Percentiles rank a stretch among this genome's conserved stretches.
phyloP scores from a whole-genome alignment of 2,888 invertebrate species.

The Malthinus seriepunctatus region DNA sequence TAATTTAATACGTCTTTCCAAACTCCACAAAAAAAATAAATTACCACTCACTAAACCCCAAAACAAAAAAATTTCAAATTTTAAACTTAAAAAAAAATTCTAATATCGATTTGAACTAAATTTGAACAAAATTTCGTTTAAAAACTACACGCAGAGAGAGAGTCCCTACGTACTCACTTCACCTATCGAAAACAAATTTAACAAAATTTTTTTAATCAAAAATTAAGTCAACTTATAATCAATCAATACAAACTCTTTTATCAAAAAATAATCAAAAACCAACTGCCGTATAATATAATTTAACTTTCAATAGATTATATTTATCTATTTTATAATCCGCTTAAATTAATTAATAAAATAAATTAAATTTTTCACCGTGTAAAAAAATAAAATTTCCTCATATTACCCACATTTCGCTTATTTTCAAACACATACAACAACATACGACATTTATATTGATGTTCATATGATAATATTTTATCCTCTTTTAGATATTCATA shows the following conservation, averaged over 20 bases:
- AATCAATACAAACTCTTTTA: constrained; percentile 13
- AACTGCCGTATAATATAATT: constrained; percentile 15
- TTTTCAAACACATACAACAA: constrained; percentile 6
- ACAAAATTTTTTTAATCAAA: constrained; percentile 1
- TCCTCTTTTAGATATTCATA: constrained; percentile 26
- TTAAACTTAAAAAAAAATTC: constrained; percentile 19
- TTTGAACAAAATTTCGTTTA: background rate
- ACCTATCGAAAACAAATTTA: no score
- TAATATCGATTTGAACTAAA: constrained; percentile 5
- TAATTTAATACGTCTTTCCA: constrained; percentile 11
- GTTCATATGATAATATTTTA: constrained; percentile 26
- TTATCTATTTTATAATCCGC: constrained; percentile 10
- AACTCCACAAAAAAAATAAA: background rate
- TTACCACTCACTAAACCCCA: constrained; percentile 2
- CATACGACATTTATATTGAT: constrained; percentile 21
- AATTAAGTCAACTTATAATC: constrained; percentile 8
- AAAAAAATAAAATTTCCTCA: background rate
- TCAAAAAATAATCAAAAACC: constrained; percentile 16
- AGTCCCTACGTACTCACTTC: no score
- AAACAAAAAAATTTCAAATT: background rate
- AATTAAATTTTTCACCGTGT: background rate
- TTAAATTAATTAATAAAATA: background rate
- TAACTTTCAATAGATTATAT: constrained; percentile 14
- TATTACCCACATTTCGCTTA: constrained; percentile 9
- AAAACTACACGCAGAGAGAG: background rate